Conservation (phyloP, 2,797 vertebrate species). For the Onychomys torridus region DNA sequence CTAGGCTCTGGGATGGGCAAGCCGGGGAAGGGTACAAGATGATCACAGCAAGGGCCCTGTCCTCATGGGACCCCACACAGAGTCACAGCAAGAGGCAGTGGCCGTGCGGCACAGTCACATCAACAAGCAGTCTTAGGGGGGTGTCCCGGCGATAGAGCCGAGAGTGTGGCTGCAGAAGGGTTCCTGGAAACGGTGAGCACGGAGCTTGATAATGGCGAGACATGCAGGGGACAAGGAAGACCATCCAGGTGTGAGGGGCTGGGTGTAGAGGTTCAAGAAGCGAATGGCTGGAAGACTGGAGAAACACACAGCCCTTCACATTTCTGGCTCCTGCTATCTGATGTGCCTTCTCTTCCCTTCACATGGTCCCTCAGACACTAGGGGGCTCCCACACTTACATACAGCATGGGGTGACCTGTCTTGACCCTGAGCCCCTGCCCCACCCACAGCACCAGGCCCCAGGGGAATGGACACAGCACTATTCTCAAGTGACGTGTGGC, state of each 20-base stretch:
- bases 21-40: neutral
- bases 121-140: neutral
- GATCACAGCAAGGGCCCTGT: constrained; percentile 5
- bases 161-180: neutral
- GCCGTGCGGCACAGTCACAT: neutral
- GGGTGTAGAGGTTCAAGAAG: neutral
- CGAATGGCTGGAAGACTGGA: neutral
- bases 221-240: neutral
- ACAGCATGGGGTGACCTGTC: neutral
- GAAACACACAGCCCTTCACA: neutral
- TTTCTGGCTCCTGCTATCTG: neutral
- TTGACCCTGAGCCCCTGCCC: neutral
- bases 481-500: neutral
- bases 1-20: constrained; percentile 26
- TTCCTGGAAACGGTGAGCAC: constrained; percentile 27
- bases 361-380: neutral
- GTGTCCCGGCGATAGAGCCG: neutral
- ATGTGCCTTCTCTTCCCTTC: neutral
- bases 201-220: neutral
- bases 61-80: neutral
- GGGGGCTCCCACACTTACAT: neutral
- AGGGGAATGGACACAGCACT: neutral
- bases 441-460: neutral
- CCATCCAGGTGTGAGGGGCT: neutral
- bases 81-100: neutral